Percentiles rank a stretch among this genome's conserved stretches.
Evolutionary conservation across 2,888 invertebrate species (phyloP).

Genomic region (Cistogaster globosa): DNA sequence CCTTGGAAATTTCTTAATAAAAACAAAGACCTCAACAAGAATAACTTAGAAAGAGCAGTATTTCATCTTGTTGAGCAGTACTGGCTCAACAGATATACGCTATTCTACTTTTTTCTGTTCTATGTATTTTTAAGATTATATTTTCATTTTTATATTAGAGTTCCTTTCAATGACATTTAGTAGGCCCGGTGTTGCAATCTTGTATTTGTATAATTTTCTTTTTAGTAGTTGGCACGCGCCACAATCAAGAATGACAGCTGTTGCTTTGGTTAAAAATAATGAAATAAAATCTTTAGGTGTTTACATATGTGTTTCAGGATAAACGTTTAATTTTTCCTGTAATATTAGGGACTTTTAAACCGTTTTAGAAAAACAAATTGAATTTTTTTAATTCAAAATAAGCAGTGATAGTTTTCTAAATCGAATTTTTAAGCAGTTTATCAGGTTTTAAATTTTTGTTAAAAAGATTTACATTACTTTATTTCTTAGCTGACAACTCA

Average conservation of each 20-base stretch:
- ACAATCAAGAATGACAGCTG: conserved; percentile 61
- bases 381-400: no score
- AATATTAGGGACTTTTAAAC: background rate
- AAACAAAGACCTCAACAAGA: background rate
- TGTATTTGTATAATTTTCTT: background rate
- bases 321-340: background rate
- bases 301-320: background rate
- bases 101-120: conserved; percentile 34
- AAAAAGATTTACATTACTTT: no score
- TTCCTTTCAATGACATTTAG: conserved; percentile 36
- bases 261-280: conserved; percentile 17
- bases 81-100: conserved; percentile 45
- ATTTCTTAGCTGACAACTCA: no score
- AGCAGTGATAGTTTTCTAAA: no score
- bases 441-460: no score
- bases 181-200: conserved; percentile 51
- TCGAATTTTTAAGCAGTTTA: no score
- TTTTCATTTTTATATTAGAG: conserved; percentile 10
- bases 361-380: background rate
- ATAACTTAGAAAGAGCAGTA: background rate
- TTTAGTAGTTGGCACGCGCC: conserved; percentile 60
- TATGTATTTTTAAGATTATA: conserved; percentile 9
- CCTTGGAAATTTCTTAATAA: no score
- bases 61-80: conserved; percentile 10
- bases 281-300: conserved; percentile 26